Evolutionary conservation across 2,888 invertebrate genomes (phyloP).

Genomic region (Tachina grossa): DNA sequence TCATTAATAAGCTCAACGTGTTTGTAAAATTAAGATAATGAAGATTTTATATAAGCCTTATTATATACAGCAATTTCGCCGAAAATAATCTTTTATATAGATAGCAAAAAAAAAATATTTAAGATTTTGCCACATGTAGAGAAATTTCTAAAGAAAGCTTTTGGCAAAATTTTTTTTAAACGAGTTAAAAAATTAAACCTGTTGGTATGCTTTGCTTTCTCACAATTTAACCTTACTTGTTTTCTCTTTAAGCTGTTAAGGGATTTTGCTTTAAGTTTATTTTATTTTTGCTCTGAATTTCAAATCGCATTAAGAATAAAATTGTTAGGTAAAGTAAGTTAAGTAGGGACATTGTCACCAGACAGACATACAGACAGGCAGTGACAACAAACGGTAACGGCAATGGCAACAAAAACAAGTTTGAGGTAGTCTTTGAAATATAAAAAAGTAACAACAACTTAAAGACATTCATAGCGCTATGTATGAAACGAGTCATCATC

Average conservation of each 20-base stretch:
- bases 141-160: neutral
- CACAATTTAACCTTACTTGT: neutral
- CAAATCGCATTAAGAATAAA: neutral
- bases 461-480: slow-evolving; percentile 8
- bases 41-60: neutral
- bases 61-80: neutral
- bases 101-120: neutral
- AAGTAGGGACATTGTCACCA: neutral
- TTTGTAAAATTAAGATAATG: neutral
- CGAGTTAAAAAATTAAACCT: neutral
- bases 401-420: neutral
- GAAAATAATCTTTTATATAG: neutral
- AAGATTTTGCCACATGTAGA: neutral
- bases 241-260: neutral
- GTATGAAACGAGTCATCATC: slow-evolving; percentile 2
- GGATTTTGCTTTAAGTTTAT: slow-evolving; percentile 6
- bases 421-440: neutral
- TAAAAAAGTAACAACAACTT: slow-evolving; percentile 5
- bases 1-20: neutral
- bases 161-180: neutral
- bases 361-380: neutral
- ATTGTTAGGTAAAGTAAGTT: neutral
- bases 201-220: slow-evolving; percentile 1
- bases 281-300: neutral
- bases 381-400: neutral